Conservation (phyloP, 2,888 invertebrate species). For the Biston betularia region DNA sequence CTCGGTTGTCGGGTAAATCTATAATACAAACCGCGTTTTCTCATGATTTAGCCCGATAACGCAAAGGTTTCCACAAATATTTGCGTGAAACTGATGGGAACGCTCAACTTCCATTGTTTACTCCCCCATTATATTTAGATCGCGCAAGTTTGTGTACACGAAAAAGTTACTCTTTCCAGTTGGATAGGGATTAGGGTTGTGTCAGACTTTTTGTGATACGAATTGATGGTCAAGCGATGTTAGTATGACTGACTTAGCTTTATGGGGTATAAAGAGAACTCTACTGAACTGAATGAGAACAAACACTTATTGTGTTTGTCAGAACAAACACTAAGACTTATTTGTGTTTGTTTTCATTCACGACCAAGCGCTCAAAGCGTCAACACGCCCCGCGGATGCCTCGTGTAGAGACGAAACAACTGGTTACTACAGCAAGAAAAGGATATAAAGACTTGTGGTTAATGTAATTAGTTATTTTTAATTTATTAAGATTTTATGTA, state of each 20-base stretch:
- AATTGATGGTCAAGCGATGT: conserved; percentile 13
- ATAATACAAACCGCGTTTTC: not conserved
- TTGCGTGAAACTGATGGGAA: conserved; percentile 59
- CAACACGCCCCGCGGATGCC: no score
- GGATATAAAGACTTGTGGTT: no score
- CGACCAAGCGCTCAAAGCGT: no score
- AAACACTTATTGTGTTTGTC: no score
- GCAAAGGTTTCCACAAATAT: conserved; percentile 62
- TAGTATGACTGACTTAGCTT: not conserved
- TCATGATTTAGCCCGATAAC: conserved; percentile 37
- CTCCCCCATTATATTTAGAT: conserved; percentile 72
- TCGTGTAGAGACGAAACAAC: no score
- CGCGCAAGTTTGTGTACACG: conserved; percentile 56
- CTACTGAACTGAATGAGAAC: no score
- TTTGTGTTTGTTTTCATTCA: no score
- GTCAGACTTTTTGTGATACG: conserved; percentile 15
- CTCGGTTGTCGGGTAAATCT: not conserved
- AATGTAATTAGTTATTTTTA: no score
- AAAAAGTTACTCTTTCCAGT: conserved; percentile 49
- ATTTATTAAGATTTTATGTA: no score
- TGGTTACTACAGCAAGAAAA: no score
- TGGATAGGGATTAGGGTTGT: conserved; percentile 32
- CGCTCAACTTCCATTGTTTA: conserved; percentile 59
- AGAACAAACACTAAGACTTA: no score
- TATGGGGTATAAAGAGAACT: not conserved